Evolutionary conservation across 2,797 vertebrate species (phyloP), one percentile per base, ranked within the genome.

Genomic region (Pygocentrus nattereri): DNA sequence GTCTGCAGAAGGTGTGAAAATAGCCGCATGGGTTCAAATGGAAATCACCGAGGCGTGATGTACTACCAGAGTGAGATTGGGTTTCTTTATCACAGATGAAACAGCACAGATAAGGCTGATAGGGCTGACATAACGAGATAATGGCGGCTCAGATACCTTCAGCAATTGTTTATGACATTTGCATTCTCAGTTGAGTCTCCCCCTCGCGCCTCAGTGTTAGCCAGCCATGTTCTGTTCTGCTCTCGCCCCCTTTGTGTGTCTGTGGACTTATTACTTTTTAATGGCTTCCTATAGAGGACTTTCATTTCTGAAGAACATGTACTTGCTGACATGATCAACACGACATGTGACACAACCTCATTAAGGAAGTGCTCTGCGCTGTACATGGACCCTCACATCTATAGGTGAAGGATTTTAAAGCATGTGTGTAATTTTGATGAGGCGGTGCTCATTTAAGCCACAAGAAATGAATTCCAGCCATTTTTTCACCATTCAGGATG

Each of bases 401-500:
- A 23, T 41, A 3, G 19, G 41, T 23, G 41, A 49, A 27, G 47
- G 23, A 19, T 30, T 31, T 6, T 30, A 30, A 52, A 52, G 16
- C 65, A 47, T 44, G 38, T 23, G 21, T 49, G 13, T 13, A 11
- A 31, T 18, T 27, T 16, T 30, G 27, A 62, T 16, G 27, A 62
- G 59, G 25, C 1, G 8, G 59, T 15, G 23, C 11, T 38, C 13
- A 27, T 70, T 18, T 68, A 23, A 68, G 65, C 19, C 41, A 11
- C 41, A 10, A 10, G 41, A 44, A 44, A 44, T 44, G n/a, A n/a
- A n/a, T n/a, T n/a, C n/a, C n/a, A n/a, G n/a, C n/a, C n/a, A n/a
- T n/a, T n/a, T n/a, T n/a, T n/a, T n/a, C n/a, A 44, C 41, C 38
- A 79, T 74, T 79, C 75, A 73, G 76, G 30, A 75, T 74, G 72